A percentile compares a stretch with the other conserved stretches of the same genome.
Conservation (phyloP, 53 echinoderm and acorn worm species). For the Apostichopus leukothele region DNA sequence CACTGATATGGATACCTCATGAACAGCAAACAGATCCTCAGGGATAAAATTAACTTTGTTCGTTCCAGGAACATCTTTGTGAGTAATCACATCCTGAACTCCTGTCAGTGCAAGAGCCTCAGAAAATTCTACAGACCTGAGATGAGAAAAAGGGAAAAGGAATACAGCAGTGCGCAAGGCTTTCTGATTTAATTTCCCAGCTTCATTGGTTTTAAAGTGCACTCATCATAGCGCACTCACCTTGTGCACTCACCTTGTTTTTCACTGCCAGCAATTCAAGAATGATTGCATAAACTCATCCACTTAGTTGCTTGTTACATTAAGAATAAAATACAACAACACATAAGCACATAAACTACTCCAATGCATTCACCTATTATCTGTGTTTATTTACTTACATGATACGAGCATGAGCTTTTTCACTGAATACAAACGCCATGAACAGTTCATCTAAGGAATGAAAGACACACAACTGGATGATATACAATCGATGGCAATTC, state of each 20-base stretch:
- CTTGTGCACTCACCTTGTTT: too few relatives aligned
- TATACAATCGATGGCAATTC: too few relatives aligned
- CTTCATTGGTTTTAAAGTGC: too few relatives aligned
- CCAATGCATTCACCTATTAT: too few relatives aligned
- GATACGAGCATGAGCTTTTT: conserved; percentile 79
- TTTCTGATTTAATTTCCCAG: too few relatives aligned
- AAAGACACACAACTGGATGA: too few relatives aligned
- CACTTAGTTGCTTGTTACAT: too few relatives aligned
- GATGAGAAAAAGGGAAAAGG: neutral
- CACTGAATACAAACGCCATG: conserved; percentile 71
- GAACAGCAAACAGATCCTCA: conserved; percentile 52
- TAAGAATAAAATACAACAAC: too few relatives aligned
- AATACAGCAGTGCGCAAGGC: neutral
- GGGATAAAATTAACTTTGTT: conserved; percentile 56
- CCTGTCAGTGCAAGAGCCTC: conserved; percentile 69
- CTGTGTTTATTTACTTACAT: conserved; percentile 57
- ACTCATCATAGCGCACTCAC: too few relatives aligned
- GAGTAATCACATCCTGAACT: conserved; percentile 68
- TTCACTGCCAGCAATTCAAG: too few relatives aligned
- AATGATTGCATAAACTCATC: too few relatives aligned
- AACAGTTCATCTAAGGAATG: conserved; percentile 69
- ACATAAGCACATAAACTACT: too few relatives aligned
- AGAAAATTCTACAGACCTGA: conserved; percentile 67
- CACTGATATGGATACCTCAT: conserved; percentile 32
- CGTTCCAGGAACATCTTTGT: conserved; percentile 68